Evolutionary conservation across 1,140 invertebrate species (phyloP), one percentile per base, ranked within the genome.

Genomic region (Drosophila pachea): DNA sequence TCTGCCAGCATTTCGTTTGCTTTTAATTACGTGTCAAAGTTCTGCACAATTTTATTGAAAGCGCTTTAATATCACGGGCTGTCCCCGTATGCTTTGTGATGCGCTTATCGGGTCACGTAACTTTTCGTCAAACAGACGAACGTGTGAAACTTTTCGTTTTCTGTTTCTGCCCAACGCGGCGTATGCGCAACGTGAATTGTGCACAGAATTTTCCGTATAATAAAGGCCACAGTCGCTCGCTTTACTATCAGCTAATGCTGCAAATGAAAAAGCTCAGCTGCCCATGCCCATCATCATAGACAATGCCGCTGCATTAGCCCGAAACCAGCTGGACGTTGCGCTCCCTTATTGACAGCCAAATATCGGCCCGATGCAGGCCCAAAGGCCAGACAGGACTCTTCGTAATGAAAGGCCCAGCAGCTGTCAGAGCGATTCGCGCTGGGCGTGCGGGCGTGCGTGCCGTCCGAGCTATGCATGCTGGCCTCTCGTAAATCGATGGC

Each of bases 341-440:
- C 3, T 1, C 22, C 22, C 22, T 3, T 22, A 22, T 22, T 3
- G 22, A 22, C 22, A 22, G 48, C 61, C 36, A 38, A 71, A 66
- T 55, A 62, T 60, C 45, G 54, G 59, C 38, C 47, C 43, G 38
- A 22, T 22, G 22, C 22, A 22, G 22, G 35, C 35, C 45, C 31
- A 54, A 64, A 54, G 3, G 22, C 22, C 22, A n/a, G n/a, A n/a
- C n/a, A n/a, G n/a, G n/a, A n/a, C n/a, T n/a, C n/a, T n/a, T n/a
- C n/a, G n/a, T n/a, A 54, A 31, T 45, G 48, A 49, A 73, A 78
- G 69, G 68, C 68, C 75, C 78, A 74, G 78, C 75, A 83, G 78
- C 78, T 69, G 78, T 55, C 42, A 50, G 35, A 50, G 56, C 84
- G 78, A 83, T 83, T 83, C 73, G 84, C 84, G 79, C 48, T 63